These are phyloP conservation scores for Drosophila tristis DNA, from an alignment of 1,140 invertebrate genomes.

Conservation along the genomic window DNA sequence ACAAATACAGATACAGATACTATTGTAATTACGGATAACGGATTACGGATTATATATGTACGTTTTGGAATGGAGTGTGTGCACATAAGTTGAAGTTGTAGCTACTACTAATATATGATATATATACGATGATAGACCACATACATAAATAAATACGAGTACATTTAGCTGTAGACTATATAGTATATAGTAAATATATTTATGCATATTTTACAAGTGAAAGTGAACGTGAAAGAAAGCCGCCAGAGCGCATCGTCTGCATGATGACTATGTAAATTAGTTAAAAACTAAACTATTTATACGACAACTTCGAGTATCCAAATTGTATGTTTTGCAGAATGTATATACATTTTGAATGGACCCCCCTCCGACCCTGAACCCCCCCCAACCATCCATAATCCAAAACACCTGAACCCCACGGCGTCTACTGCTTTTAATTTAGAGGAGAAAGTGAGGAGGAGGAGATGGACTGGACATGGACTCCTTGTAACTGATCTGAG, in stretches of 20 bases:
- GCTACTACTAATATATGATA: constrained; percentile 65
- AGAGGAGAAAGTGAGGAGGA: background rate
- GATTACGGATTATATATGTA: constrained; percentile 65
- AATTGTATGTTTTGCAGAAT: constrained; percentile 71
- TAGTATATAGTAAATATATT: constrained; percentile 38
- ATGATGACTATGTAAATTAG: constrained; percentile 80
- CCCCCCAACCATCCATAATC: too few relatives aligned
- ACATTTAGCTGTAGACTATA: constrained; percentile 23
- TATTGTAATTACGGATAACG: constrained; percentile 49
- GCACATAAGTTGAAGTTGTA: constrained; percentile 79
- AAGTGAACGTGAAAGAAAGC: constrained; percentile 60
- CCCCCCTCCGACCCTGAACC: constrained; percentile 3
- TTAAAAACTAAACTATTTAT: constrained; percentile 82
- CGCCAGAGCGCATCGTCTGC: constrained; percentile 77
- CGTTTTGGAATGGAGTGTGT: constrained; percentile 49
- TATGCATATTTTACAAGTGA: constrained; percentile 55
- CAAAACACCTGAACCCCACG: background rate
- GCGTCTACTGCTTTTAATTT: constrained; percentile 18
- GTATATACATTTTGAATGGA: constrained; percentile 56
- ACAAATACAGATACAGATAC: constrained; percentile 54
- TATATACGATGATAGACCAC: constrained; percentile 41
- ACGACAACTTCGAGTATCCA: constrained; percentile 67
- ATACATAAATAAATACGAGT: constrained; percentile 30
- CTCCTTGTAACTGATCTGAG: constrained; percentile 29
- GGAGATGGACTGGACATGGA: background rate